Evolutionary conservation across 2,113 vertebrate genomes (phyloP), one percentile per base, ranked within the genome.

Genomic region (Aviceda subcristata): DNA sequence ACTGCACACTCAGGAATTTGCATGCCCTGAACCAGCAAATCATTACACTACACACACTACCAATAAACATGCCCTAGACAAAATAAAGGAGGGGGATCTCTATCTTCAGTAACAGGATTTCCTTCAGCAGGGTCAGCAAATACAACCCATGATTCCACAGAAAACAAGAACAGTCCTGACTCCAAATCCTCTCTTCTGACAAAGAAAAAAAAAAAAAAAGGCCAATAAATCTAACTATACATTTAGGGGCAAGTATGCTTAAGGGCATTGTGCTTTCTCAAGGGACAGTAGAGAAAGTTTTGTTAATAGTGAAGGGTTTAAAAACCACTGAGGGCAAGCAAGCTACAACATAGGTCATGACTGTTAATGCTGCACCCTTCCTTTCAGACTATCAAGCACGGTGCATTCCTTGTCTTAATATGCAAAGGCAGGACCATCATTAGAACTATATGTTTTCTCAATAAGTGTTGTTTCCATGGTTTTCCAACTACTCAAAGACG

Each of bases 211-310:
- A 29, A 29, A 29, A 13, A 18, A 30, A 21, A 11, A 16, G 10
- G 9, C 21, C 4, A 8, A 18, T 53, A 91, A 64, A 92, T 56
- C 45, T 77, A 74, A 84, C 27, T 15, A 45, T 29, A 57, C 22
- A 36, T 20, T 30, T 68, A 86, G 24, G 8, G 9, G 6, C 6
- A 45, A 2, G 2, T 29, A 43, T 1, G 0, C 11, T 67, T 59
- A 82, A 57, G 9, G 17, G 29, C 50, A 85, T 8, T 0, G 0
- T 30, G 39, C 48, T 62, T 93, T 39, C 39, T 88, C 48, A 73
- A 29, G 26, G 9, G 10, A 94, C 10, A 3, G 15, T 41, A 15
- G 2, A 81, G 3, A 12, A 74, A 56, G n/a, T 72, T 90, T 78
- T 78, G 26, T 62, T 53, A 81, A 29, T 11, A 62, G 36, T 11